Evolutionary conservation across 2,888 invertebrate genomes (phyloP), one percentile per base, ranked within the genome.

Genomic region (Yponomeuta malinellus): DNA sequence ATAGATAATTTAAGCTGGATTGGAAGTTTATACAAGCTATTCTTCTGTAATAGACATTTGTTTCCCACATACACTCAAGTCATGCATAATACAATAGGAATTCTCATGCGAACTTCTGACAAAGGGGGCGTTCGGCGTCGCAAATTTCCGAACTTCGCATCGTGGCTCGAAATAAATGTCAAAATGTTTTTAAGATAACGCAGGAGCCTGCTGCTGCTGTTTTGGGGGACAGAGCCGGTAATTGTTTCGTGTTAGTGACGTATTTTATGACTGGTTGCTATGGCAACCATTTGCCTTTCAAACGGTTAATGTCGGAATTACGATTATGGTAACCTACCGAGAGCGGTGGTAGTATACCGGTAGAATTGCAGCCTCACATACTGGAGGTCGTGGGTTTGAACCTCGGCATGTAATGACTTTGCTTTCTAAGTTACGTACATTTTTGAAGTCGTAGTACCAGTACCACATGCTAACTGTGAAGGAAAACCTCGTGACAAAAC

Each of bases 101-200:
- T 59, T 59, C 52, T 59, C 52, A 15, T 59, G 52, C 52, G 52
- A 59, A 59, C 12, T 59, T 15, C 52, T 15, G 52, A 59, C 52
- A 15, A 59, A 59, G 15, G 52, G 15, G 52, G 52, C 52, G 52
- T 59, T 59, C 15, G 52, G 52, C 52, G 52, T 59, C 52, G 15
- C 52, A 59, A 59, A 59, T 59, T 59, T 12, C 15, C 52, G 5
- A 59, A 59, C 52, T 59, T 59, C 15, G 52, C 15, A 59, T 15
- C 15, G 52, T 59, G 52, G 52, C 52, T 59, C 15, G 52, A 15
- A 15, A 59, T 59, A 59, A 59, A 59, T 59, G 52, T 59, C 52
- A 59, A 59, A 59, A 59, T 59, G 52, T 59, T 59, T 12, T 59
- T 59, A 59, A 59, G 52, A 59, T 59, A 59, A 59, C 52, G 52